These are phyloP conservation scores for Sarcophaga rosellei DNA, from an alignment of 2,888 invertebrate species.

Conservation along the genomic window DNA sequence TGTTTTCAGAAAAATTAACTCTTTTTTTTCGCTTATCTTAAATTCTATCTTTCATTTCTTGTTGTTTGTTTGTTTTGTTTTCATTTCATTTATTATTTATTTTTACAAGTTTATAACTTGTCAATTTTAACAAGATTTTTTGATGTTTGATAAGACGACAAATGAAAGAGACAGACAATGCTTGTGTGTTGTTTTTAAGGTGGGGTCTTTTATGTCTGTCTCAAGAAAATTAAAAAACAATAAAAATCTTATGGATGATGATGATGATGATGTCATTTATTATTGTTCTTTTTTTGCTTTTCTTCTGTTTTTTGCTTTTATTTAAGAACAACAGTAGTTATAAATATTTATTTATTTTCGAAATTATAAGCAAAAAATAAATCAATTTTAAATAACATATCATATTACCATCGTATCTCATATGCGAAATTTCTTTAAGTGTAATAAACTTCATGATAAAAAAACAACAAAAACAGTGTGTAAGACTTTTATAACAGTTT, in stretches of 20 bases:
- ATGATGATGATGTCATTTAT: slow-evolving; percentile 47
- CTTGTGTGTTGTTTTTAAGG: slow-evolving; percentile 47
- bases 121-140: slow-evolving; percentile 77
- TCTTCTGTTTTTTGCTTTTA: background rate
- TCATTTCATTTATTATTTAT: background rate
- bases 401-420: background rate
- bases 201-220: slow-evolving; percentile 45
- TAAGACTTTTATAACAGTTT: no score
- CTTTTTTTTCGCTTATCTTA: slow-evolving; percentile 38
- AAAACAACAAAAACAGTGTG: no score
- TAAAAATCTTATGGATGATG: background rate
- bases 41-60: slow-evolving; percentile 44
- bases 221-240: slow-evolving; percentile 17
- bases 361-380: no score
- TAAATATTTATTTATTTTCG: background rate
- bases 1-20: slow-evolving; percentile 46
- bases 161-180: no score
- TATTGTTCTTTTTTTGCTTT: background rate
- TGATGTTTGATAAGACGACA: slow-evolving; percentile 72
- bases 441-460: no score
- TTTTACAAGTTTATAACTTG: slow-evolving; percentile 75
- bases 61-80: slow-evolving; percentile 25
- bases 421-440: background rate
- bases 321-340: slow-evolving; percentile 28
- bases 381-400: no score